These are phyloP conservation scores for Halocynthia aurantium DNA, from an alignment of 23 tunicate species.

Conservation along the genomic window DNA sequence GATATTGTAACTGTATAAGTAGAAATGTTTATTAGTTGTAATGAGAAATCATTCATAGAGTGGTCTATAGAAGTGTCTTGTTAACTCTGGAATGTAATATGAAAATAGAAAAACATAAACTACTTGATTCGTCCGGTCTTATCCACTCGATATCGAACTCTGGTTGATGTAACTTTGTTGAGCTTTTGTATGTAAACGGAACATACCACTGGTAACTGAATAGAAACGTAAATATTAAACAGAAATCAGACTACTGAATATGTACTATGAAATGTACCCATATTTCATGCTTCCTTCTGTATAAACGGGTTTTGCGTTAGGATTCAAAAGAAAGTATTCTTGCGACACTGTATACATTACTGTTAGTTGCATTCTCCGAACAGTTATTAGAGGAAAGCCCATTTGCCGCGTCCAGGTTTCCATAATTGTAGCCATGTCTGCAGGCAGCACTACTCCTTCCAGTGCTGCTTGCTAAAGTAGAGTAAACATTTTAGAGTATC, in stretches of 20 bases:
- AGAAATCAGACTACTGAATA: too few species aligned
- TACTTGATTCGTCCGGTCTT: conserved; percentile 12
- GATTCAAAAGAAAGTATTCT: conserved; percentile 69
- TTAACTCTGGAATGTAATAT: too few species aligned
- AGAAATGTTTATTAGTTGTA: too few species aligned
- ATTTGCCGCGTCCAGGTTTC: conserved; percentile 86
- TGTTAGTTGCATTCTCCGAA: background rate
- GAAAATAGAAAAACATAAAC: background rate
- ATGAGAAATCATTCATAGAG: too few species aligned
- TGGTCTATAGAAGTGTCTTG: too few species aligned
- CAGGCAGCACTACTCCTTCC: background rate
- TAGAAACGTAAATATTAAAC: background rate
- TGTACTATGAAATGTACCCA: conserved; percentile 14
- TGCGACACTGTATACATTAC: conserved; percentile 26
- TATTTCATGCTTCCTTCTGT: conserved; percentile 60
- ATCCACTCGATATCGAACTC: conserved; percentile 27
- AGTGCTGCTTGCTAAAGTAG: too few species aligned
- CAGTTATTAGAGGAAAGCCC: conserved; percentile 84
- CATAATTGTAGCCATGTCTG: conserved; percentile 29
- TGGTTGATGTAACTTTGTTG: conserved; percentile 3
- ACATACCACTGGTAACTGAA: conserved; percentile 76
- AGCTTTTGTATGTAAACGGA: conserved; percentile 61
- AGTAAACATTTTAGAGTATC: too few species aligned
- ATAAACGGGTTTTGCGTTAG: conserved; percentile 35
- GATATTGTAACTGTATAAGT: conserved; percentile 19